Conservation (phyloP, 2,113 vertebrate species). For the Bubo scandiacus region DNA sequence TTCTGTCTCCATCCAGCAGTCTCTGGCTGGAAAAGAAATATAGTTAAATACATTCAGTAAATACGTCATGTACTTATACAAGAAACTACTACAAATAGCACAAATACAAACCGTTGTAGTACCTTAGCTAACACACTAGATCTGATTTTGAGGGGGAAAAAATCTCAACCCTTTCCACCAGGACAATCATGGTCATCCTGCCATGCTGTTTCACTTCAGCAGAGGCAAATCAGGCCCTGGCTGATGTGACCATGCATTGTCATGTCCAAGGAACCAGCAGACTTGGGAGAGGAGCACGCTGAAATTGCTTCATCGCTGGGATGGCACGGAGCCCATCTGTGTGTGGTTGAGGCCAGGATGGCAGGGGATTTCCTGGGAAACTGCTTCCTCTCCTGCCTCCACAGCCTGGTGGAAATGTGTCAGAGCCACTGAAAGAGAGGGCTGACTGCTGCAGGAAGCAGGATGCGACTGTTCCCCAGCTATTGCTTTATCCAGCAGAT, state of each 20-base stretch:
- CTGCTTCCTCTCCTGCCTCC: neutral
- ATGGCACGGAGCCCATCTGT: neutral
- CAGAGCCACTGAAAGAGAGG: fast-evolving
- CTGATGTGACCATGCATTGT: fast-evolving
- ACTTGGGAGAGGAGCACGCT: neutral
- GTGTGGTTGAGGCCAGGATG: fast-evolving
- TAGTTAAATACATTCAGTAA: neutral
- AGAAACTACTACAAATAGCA: neutral
- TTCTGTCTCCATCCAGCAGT: neutral
- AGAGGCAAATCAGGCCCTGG: neutral
- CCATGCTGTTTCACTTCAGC: neutral
- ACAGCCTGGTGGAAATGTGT: neutral
- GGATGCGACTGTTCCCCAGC: neutral
- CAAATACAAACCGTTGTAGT: neutral
- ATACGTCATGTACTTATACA: neutral
- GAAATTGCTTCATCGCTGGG: neutral
- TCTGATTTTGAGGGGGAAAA: neutral
- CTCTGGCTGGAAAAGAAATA: neutral
- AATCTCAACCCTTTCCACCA: neutral
- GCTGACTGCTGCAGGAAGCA: neutral
- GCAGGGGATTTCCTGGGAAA: neutral
- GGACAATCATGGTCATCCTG: neutral
- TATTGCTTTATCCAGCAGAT: neutral
- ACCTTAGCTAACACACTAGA: neutral
- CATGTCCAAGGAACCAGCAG: neutral